Base-by-base conservation (phyloP, 1,140 invertebrate species). In the Musca vetustissima region DNA sequence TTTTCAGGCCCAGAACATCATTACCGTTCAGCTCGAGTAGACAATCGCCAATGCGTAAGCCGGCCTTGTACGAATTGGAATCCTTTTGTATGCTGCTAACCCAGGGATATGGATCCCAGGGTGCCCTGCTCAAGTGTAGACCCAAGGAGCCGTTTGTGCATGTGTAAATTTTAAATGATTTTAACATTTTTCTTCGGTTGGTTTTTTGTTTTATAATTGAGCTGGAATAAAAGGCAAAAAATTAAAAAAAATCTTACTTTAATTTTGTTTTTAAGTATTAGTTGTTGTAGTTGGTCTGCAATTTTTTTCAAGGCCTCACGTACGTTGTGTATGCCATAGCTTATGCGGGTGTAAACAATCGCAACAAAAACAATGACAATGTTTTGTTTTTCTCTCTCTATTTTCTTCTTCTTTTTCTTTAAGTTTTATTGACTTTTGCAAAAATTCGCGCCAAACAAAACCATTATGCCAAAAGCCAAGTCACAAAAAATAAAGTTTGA, bases 31-130 rank as follows among this genome's bases (percentile, higher is more conserved):
- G 73, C 69, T 83, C 79, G n/a, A 84, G 66, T 25, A 84, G 68
- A 14, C 80, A 83, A 64, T 84, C 83, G 9, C 83, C 83, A 17
- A 76, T 68, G 47, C 75, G 71, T 50, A 84, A 69, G 14, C 83
- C 83, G 2, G 82, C 81, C 7, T 70, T 66, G 11, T 80, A 73
- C 17, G 83, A 82, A 69, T 69, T 79, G 14, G 83, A 83, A 47
- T 76, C 76, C 19, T 71, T 71, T 53, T 70, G 69, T 28, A 70
- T 65, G 49, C 66, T 64, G 74, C 80, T 82, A 49, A 84, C 83
- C 83, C 83, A 83, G 0, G 83, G 83, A 75, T 84, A 84, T 0
- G 83, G 81, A 67, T 84, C 83, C 78, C 81, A 84, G 64, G 80
- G 81, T 55, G 82, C 82, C 53, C 82, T 78, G 70, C 75, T 83